These are phyloP conservation scores for Danionella cerebrum DNA, from an alignment of 2,113 vertebrate genomes.

Conservation along the genomic window DNA sequence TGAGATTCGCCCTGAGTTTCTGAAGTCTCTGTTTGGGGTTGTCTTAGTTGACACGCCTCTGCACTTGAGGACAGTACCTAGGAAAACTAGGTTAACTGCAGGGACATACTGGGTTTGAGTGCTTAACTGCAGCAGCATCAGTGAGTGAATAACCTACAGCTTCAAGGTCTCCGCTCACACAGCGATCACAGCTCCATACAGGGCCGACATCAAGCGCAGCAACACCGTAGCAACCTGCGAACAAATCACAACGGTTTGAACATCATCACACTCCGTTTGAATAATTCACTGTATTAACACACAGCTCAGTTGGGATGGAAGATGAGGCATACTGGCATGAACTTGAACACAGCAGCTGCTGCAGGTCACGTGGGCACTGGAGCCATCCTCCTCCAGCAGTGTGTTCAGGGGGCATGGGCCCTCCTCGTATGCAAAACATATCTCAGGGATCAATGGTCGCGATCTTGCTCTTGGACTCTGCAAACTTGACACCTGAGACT, in stretches of 20 bases:
- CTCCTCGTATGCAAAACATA: constrained; percentile 91
- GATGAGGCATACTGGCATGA: constrained; percentile 89
- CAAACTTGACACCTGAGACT: background rate
- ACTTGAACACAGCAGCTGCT: constrained; percentile 79
- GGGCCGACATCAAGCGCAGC: constrained; percentile 68
- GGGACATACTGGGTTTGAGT: no score
- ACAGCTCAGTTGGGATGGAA: no score
- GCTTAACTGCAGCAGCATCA: no score
- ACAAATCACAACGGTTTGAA: constrained; percentile 19
- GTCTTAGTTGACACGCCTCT: no score
- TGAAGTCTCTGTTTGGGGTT: no score
- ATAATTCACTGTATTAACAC: background rate
- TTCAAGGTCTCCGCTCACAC: constrained; percentile 72
- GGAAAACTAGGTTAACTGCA: no score
- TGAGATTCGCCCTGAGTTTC: no score
- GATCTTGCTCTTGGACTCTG: constrained; percentile 33
- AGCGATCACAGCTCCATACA: constrained; percentile 87
- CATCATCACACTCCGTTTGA: background rate
- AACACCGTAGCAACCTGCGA: constrained; percentile 90
- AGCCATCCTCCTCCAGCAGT: constrained; percentile 86
- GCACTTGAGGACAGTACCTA: no score
- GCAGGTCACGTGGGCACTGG: constrained; percentile 84
- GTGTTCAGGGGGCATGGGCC: constrained; percentile 79
- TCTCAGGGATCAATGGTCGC: constrained; percentile 87
- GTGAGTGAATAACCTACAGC: constrained; percentile 71